Evolutionary conservation across 2,113 vertebrate genomes (phyloP).

Genomic region (Anser brachyrhynchus): DNA sequence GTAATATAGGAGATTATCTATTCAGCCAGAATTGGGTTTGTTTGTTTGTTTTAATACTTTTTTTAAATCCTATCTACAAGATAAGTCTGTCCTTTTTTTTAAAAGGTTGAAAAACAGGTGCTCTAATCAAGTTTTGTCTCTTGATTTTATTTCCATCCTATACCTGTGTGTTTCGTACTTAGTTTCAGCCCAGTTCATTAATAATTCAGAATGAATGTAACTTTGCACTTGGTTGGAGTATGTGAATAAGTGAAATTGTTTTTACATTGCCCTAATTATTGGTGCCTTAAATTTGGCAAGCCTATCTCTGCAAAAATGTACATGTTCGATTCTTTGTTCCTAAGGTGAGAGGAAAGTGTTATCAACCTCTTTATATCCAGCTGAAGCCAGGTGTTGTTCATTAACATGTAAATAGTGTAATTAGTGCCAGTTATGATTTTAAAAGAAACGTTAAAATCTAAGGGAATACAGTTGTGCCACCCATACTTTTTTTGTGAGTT

Average conservation of each 20-base stretch:
- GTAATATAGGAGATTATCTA: not conserved
- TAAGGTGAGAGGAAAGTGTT: constrained; percentile 67
- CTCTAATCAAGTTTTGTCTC: not conserved
- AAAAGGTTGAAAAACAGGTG: not conserved
- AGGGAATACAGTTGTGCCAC: constrained; percentile 42
- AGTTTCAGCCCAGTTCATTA: not conserved
- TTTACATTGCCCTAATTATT: constrained; percentile 58
- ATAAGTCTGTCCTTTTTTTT: not conserved
- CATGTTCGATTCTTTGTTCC: constrained; percentile 52
- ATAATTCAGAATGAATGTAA: not conserved
- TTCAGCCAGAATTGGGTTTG: not conserved
- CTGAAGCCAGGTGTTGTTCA: constrained; percentile 79
- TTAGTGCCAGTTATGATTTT: constrained; percentile 72
- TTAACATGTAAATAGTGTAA: constrained; percentile 74
- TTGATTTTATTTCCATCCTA: not conserved
- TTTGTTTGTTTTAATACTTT: not conserved
- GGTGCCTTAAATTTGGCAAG: constrained; percentile 62
- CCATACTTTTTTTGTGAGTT: constrained; percentile 11
- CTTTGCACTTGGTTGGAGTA: constrained; percentile 51
- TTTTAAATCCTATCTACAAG: not conserved
- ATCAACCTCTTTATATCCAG: constrained; percentile 68
- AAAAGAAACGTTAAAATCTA: constrained; percentile 60
- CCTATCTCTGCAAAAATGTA: constrained; percentile 39
- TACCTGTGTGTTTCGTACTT: not conserved
- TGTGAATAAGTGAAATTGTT: constrained; percentile 49